Evolutionary conservation across 2,797 vertebrate genomes (phyloP), one percentile per base, ranked within the genome.

Genomic region (Myiotriccus ornatus): DNA sequence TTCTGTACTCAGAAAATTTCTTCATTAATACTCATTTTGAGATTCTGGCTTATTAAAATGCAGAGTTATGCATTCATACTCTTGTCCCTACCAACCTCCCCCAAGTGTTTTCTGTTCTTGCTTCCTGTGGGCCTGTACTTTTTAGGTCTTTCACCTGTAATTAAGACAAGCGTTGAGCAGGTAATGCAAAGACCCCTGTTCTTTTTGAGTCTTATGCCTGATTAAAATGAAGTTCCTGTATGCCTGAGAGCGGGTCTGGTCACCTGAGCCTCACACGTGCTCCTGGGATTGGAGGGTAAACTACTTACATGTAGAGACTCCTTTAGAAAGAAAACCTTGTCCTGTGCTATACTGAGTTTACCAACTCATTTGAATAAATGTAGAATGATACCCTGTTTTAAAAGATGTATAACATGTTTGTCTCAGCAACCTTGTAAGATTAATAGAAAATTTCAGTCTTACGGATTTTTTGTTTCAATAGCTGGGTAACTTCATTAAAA

Each of bases 281-380:
- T 92, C 22, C 53, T 90, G 90, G 71, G 71, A 77, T 46, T 85
- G 92, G 43, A 87, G 69, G 41, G 53, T 89, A 85, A 92, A 90
- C 75, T 95, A 23, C 75, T 85, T 84, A n/a, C 5, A n/a, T 77
- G 49, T 44, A 83, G 69, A 90, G 82, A 71, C 53, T 92, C 49
- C 37, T 50, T 89, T 81, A 81, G 89, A 95, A 94, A 64, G 86
- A 89, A 74, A 68, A 92, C 78, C 65, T 94, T 91, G 90, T 93
- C 53, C 84, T 89, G 21, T 84, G 84, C 89, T 89, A 80, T 1
- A 34, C 65, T 91, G 56, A 60, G 47, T 78, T 95, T 94, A 89
- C 90, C 65, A 92, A 78, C 89, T 95, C 47, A 92, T 95, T 95
- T 96, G 92, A 94, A 92, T 94, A 92, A 93, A 78, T 88, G 46